Base-by-base conservation (phyloP, 2,888 invertebrate species). In the Zygaena filipendulae region DNA sequence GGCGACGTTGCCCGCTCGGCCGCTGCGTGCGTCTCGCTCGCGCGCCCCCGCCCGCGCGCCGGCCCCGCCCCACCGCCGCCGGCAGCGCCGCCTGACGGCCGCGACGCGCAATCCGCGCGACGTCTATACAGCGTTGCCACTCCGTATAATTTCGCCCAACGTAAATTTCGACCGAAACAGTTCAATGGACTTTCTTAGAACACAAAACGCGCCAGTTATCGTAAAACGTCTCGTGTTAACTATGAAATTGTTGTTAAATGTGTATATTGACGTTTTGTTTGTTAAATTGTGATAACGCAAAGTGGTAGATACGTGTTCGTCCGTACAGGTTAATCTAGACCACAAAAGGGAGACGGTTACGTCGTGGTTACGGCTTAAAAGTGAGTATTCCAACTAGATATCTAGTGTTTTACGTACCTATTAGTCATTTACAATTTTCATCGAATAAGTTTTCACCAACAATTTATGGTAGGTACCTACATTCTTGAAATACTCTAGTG, bases 71-170 rank as follows among this genome's bases (percentile, higher is more conserved):
- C 57, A 63, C 67, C 63, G 54, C 61, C 56, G 59, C 48, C 46
- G 33, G 29, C 50, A 49, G 52, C 75, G 75, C 77, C 68, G 66
- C 64, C 69, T 63, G 53, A 67, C 70, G 77, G 70, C 56, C 54
- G 66, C 47, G 49, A 52, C 58, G 67, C 63, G 67, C 63, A 69
- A 61, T 52, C 45, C 50, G 52, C 45, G 61, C 62, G 59, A 60
- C 62, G 64, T 40, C 61, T 72, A 68, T 71, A 75, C 72, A 68
- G 69, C 80, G 80, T 77, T 77, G 75, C 80, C 79, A 79, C 72
- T 77, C 71, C 74, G 77, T 77, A 77, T 74, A 71, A 77, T 81
- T 81, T 80, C 74, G 77, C 79, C 77, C 69, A 68, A 75, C 74
- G 77, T 79, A 79, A 79, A 79, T 77, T 79, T 79, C 68, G 61